Percentiles rank a stretch among this genome's conserved stretches.
Conservation (phyloP, 2,888 invertebrate genomes). For the Incurvaria masculella region DNA sequence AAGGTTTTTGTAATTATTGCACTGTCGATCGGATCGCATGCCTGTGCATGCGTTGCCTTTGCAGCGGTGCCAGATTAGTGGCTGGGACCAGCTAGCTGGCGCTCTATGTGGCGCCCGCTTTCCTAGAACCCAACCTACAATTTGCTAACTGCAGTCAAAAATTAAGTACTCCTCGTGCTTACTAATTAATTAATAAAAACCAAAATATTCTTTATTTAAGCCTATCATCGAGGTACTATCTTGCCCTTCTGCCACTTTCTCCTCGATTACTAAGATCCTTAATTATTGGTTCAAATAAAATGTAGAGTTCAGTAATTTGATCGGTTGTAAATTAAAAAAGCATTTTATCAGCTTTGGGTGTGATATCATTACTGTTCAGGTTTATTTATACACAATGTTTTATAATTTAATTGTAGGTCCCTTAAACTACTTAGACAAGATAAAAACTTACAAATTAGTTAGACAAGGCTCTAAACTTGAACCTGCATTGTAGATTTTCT, state of each 20-base stretch:
- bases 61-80: slow-evolving; percentile 29
- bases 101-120: slow-evolving; percentile 16
- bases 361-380: not conserved
- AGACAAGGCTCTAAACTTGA: too few species aligned
- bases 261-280: slow-evolving; percentile 1
- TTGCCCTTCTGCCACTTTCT: too few species aligned
- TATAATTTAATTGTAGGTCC: not conserved
- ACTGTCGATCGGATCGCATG: slow-evolving; percentile 26
- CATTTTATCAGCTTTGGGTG: not conserved
- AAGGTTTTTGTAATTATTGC: too few species aligned
- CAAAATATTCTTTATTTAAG: too few species aligned
- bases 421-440: slow-evolving; percentile 25
- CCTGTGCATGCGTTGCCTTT: slow-evolving; percentile 22
- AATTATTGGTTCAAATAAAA: not conserved
- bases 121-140: slow-evolving; percentile 38
- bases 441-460: too few species aligned
- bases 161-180: too few species aligned
- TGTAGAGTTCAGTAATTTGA: slow-evolving; percentile 18
- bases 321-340: not conserved
- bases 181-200: too few species aligned
- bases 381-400: not conserved
- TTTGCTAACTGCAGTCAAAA: too few species aligned
- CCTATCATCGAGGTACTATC: too few species aligned
- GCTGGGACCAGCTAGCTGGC: slow-evolving; percentile 27
- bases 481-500: too few species aligned